Evolutionary conservation across 2,888 invertebrate genomes (phyloP), one percentile per base, ranked within the genome.

Genomic region (Schizaphis graminum): DNA sequence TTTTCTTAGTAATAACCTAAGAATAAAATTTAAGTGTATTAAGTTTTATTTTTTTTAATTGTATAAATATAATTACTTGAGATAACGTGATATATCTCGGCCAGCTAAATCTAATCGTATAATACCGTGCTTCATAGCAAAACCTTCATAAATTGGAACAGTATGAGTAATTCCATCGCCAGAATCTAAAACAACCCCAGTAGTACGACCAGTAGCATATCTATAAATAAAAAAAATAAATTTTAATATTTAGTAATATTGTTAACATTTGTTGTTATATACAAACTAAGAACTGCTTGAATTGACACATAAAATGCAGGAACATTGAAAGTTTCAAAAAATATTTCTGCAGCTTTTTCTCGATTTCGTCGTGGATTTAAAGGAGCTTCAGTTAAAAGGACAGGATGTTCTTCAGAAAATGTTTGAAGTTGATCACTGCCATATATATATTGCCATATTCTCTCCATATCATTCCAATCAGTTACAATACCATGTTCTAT

Each of bases 401-500:
- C 99, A 0, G 99, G 99, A 97, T 99, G 99, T 96, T 99, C 99
- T 96, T 99, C 99, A 24, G 99, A 98, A 96, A 99, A 99, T 56
- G 99, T 99, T 94, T 99, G 98, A 93, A 99, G 96, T 96, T 99
- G 99, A 96, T 99, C 99, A 96, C 97, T 97, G 94, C 97, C 98
- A 96, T 99, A 99, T 95, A 99, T 98, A 96, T 99, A 99, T 95
- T 98, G 98, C 99, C 99, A 99, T 95, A 99, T 99, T 95, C 98
- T 97, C 96, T 99, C 99, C 99, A 99, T 99, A 95, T 99, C 99
- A 96, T 99, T 99, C 99, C 99, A 99, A 96, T 99, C 99, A 0
- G 98, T 99, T 1, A 99, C 99, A 95, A 99, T 98, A 0, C 99
- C 99, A 96, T 99, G 99, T 96, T 99, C 99, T 99, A 99, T 99